Percentiles rank a stretch among this genome's conserved stretches.
phyloP scores from a whole-genome alignment of 2,888 invertebrate genomes.

The Papilio protenor region DNA sequence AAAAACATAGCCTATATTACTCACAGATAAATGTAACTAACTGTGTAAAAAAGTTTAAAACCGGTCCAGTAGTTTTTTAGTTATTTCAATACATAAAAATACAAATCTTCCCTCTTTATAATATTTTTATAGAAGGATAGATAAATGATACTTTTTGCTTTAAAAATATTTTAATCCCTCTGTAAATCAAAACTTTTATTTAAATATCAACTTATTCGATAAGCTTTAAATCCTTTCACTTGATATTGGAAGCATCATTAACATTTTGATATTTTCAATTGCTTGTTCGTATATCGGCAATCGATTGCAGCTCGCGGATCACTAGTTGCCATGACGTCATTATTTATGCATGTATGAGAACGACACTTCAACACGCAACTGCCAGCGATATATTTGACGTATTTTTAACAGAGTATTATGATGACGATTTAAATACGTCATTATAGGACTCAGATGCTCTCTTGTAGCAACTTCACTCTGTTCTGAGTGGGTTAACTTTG shows the following conservation, averaged over 20 bases:
- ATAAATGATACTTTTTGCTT: neutral
- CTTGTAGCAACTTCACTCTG: no score
- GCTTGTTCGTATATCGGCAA: slow-evolving; percentile 11
- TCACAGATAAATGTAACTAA: no score
- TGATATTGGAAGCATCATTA: neutral
- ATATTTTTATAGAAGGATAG: no score
- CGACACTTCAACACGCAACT: neutral
- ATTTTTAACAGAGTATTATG: neutral
- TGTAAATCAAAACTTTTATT: neutral
- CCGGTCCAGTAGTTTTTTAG: no score
- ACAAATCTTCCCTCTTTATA: no score
- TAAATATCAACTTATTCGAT: neutral
- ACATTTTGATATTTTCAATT: slow-evolving; percentile 10
- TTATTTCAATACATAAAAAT: no score
- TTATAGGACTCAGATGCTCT: neutral
- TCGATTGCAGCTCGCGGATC: slow-evolving; percentile 12
- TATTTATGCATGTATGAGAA: slow-evolving; percentile 1
- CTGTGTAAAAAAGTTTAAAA: no score
- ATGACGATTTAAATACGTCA: neutral
- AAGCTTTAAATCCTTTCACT: neutral
- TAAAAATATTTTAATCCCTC: neutral
- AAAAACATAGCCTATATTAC: no score
- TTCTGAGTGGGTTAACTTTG: no score
- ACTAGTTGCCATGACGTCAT: neutral
- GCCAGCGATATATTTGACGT: neutral